Evolutionary conservation across 2,113 vertebrate genomes (phyloP).

Genomic region (Sapayoa aenigma): DNA sequence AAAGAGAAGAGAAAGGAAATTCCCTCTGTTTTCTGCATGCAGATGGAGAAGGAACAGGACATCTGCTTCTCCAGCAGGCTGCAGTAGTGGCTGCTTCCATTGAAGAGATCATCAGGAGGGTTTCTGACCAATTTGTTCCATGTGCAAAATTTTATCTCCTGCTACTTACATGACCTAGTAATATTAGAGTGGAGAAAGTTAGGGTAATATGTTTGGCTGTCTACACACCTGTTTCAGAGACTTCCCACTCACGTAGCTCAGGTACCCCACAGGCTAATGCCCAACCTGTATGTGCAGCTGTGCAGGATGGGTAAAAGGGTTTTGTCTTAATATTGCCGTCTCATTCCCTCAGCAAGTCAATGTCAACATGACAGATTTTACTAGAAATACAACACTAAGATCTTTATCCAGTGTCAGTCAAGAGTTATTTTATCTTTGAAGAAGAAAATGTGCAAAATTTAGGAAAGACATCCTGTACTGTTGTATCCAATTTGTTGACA

Average conservation of each 20-base stretch:
- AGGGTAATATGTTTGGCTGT: background rate
- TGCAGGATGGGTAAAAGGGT: background rate
- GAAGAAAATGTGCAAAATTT: background rate
- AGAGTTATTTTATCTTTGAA: background rate
- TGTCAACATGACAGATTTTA: background rate
- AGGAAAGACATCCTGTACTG: background rate
- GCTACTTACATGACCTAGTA: background rate
- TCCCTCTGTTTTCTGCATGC: background rate
- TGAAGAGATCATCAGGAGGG: background rate
- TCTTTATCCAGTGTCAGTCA: background rate
- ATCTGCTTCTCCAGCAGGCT: background rate
- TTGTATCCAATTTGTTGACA: background rate
- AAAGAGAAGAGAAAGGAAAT: constrained; percentile 16
- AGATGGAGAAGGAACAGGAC: constrained; percentile 35
- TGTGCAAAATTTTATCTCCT: background rate
- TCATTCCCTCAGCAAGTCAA: background rate
- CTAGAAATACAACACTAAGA: background rate
- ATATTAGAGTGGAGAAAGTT: background rate
- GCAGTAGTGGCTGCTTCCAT: background rate
- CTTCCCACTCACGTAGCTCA: background rate
- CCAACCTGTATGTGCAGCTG: background rate
- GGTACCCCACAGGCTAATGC: background rate
- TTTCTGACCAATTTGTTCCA: constrained; percentile 54
- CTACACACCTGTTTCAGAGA: background rate
- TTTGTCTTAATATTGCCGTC: background rate